A percentile compares a stretch with the other conserved stretches of the same genome.
These are phyloP conservation scores for Ganaspis sp. DNA, from an alignment of 1,140 invertebrate genomes.

Conservation along the genomic window DNA sequence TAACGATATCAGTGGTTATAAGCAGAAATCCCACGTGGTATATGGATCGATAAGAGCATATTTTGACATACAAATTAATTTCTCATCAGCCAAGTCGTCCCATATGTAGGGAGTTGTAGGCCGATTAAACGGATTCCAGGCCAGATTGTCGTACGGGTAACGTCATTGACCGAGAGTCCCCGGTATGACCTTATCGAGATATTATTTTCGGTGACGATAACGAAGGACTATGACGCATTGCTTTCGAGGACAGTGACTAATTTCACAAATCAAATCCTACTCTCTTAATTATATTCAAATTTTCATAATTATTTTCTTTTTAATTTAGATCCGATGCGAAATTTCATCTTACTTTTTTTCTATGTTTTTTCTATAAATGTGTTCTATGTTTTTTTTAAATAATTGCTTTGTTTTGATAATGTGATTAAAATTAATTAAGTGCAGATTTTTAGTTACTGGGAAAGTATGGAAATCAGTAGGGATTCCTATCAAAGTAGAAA, in stretches of 20 bases:
- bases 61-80: slow-evolving; percentile 31
- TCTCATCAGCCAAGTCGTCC: slow-evolving; percentile 27
- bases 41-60: neutral
- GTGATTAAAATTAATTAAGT: no score
- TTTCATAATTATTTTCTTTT: neutral
- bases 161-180: slow-evolving; percentile 62
- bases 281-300: neutral
- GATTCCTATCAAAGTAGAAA: no score
- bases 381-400: no score
- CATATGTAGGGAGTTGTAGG: slow-evolving; percentile 40
- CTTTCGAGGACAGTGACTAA: neutral
- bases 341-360: no score
- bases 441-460: no score
- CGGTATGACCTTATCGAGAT: slow-evolving; percentile 64
- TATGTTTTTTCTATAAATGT: no score
- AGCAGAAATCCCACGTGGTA: slow-evolving; percentile 11
- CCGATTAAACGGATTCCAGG: slow-evolving; percentile 65
- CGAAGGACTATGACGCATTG: slow-evolving; percentile 28
- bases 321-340: no score
- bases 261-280: neutral
- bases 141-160: neutral
- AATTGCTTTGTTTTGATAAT: no score
- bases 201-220: slow-evolving; percentile 63
- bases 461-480: no score
- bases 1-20: neutral